Evolutionary conservation across 2,888 invertebrate genomes (phyloP), one percentile per base, ranked within the genome.

Genomic region (Drosophila borborema): DNA sequence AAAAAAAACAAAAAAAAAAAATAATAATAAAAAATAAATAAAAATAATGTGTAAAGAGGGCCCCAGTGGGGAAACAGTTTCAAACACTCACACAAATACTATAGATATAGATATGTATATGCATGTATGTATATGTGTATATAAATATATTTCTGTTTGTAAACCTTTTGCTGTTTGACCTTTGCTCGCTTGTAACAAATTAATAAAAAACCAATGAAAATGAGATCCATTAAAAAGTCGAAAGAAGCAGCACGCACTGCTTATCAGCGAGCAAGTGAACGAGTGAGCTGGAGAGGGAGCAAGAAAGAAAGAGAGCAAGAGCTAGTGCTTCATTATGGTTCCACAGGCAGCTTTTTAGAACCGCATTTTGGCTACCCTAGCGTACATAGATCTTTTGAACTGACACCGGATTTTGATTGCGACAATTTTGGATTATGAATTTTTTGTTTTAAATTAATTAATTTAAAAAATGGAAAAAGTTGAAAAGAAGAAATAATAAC

Each of bases 341-440:
- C 51, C 34, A 51, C 51, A 14, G 14, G 14, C 18, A 8, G 36
- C 51, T 36, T 23, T 16, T 16, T 23, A 23, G 51, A 38, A 38
- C 9, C 53, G 36, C 23, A 9, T 54, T 54, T 38, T 2, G 18
- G 18, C 34, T 51, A 54, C 53, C 38, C 38, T 51, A 14, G 51
- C 53, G 53, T 23, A 20, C 55, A 28, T 34, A 20, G 56, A 58
- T 20, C 56, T 38, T 18, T 62, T 56, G 41, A 40, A 54, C 31
- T 18, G 48, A 64, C 61, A 87, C 87, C 87, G 87, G 87, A 83
- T 85, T 87, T 83, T 77, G 51, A 56, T 63, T 64, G 72, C 72
- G 79, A 76, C 74, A 67, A 59, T 73, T 58, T 61, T 74, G 40
- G 6, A 41, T 41, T 18, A 41, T 16, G 18, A 6, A 6, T 40